Evolutionary conservation across 2,113 vertebrate species (phyloP).

Genomic region (Silurus glanis): DNA sequence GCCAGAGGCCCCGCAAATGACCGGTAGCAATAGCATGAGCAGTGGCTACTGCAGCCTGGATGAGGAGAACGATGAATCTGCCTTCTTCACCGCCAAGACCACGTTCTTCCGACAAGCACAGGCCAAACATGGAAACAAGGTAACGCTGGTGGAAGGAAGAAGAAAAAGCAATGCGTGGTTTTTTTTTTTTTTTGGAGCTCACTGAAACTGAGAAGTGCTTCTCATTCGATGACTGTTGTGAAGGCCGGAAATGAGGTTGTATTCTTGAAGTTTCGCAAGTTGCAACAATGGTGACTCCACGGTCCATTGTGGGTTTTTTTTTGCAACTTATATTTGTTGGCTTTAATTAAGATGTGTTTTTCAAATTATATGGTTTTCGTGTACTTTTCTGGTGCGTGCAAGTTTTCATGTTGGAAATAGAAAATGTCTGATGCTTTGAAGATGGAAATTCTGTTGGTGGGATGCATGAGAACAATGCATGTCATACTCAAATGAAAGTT

Average conservation of each 20-base stretch:
- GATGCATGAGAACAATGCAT: not conserved
- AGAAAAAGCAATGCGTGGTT: not conserved
- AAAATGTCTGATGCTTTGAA: not conserved
- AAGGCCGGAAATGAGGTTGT: constrained; percentile 37
- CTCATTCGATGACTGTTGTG: not conserved
- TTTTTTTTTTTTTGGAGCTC: not conserved
- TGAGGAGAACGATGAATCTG: constrained; percentile 88
- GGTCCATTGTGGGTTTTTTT: not conserved
- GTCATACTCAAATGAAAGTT: not conserved
- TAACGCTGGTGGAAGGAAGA: constrained; percentile 59
- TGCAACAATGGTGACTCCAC: not conserved
- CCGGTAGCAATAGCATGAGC: constrained; percentile 90
- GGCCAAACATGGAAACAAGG: constrained; percentile 76
- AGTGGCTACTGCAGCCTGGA: constrained; percentile 97
- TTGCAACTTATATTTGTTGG: not conserved
- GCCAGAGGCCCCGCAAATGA: constrained; percentile 70
- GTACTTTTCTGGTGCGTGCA: not conserved
- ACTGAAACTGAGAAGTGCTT: constrained; percentile 27
- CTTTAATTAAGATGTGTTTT: not conserved
- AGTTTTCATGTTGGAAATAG: not conserved
- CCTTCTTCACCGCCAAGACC: constrained; percentile 95
- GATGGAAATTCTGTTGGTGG: not conserved
- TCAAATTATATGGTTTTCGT: not conserved
- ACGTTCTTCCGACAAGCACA: constrained; percentile 81
- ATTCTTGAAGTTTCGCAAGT: constrained; percentile 18